These are phyloP conservation scores for Gorsachius goisagi DNA, from an alignment of 2,113 vertebrate genomes.

Conservation along the genomic window DNA sequence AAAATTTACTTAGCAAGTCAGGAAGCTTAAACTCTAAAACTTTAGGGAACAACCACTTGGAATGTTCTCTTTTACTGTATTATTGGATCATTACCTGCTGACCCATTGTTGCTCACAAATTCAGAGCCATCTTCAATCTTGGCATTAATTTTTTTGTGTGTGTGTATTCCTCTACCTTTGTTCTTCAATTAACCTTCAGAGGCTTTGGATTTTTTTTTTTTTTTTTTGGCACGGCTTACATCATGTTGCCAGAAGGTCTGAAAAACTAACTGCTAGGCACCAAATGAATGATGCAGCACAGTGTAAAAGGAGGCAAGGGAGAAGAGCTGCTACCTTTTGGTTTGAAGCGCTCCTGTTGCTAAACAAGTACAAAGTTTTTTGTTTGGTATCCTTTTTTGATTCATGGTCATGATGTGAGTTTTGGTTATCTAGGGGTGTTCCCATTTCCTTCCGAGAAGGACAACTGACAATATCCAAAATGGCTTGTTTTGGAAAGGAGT, in stretches of 20 bases:
- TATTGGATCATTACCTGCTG: background rate
- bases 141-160: background rate
- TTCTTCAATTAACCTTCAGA: background rate
- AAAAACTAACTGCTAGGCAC: background rate
- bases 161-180: background rate
- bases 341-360: background rate
- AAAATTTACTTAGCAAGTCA: background rate
- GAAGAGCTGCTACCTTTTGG: background rate
- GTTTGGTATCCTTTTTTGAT: background rate
- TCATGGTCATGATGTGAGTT: background rate
- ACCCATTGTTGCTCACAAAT: conserved; percentile 6
- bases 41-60: background rate
- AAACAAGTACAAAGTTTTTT: background rate
- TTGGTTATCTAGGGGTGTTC: background rate
- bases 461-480: background rate
- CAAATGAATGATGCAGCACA: background rate
- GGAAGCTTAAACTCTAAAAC: background rate
- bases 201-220: background rate
- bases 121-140: background rate
- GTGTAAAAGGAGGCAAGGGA: background rate
- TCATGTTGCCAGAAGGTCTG: background rate
- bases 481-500: background rate
- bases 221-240: background rate
- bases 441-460: background rate
- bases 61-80: background rate